phyloP scores from a whole-genome alignment of 1,140 invertebrate genomes.

The Dinoponera quadriceps region DNA sequence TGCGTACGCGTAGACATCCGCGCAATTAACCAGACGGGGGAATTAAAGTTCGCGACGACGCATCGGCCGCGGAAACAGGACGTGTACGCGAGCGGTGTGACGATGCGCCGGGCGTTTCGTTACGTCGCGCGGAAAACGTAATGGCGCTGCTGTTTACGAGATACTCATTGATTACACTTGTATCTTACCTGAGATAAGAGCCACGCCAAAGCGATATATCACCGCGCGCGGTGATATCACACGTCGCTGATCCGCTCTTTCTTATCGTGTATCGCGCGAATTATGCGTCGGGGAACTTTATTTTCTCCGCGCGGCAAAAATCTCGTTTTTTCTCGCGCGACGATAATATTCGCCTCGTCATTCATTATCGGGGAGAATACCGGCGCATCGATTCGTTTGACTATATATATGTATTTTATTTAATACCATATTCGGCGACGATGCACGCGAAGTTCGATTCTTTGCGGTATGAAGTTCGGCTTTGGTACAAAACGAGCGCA shows the following conservation, averaged over 20 bases:
- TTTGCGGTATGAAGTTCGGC: no score
- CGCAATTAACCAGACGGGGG: background rate
- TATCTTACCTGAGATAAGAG: slow-evolving; percentile 44
- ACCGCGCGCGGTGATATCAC: background rate
- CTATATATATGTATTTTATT: no score
- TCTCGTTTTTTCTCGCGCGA: no score
- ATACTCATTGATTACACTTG: slow-evolving; percentile 37
- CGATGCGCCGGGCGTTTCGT: background rate
- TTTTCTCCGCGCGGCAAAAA: no score
- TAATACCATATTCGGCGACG: no score
- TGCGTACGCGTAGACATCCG: background rate
- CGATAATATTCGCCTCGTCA: no score
- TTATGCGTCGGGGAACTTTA: no score
- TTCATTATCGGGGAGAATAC: no score
- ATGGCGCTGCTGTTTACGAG: slow-evolving; percentile 33
- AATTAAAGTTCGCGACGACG: slow-evolving; percentile 3
- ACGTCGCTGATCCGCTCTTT: no score
- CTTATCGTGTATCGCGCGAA: no score
- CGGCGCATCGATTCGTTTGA: no score
- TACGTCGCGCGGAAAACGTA: slow-evolving; percentile 8
- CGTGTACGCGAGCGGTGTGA: background rate
- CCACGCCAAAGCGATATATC: background rate
- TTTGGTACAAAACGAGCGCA: background rate
- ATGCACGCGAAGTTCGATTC: no score
- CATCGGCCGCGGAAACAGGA: slow-evolving; percentile 20